Evolutionary conservation across 2,113 vertebrate genomes (phyloP).

Genomic region (Microcebus griseorufus): DNA sequence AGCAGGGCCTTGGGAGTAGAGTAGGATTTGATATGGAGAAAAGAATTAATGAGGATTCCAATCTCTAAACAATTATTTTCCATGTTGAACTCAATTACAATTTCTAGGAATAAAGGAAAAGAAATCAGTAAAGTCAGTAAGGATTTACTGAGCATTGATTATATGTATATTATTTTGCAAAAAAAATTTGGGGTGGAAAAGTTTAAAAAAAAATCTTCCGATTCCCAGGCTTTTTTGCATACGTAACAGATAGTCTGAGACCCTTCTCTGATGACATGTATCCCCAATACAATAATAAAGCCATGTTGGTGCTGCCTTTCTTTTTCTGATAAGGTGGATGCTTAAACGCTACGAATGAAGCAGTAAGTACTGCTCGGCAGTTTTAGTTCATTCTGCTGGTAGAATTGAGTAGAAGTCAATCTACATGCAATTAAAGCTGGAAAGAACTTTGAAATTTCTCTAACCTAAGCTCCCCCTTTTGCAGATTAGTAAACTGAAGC

Average conservation of each 20-base stretch:
- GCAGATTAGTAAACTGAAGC: not conserved
- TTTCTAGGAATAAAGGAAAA: slow-evolving; percentile 14
- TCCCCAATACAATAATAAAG: not conserved
- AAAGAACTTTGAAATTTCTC: not conserved
- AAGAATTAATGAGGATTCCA: not conserved
- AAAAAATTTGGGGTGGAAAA: not conserved
- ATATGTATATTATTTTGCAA: not conserved
- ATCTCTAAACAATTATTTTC: slow-evolving; percentile 31
- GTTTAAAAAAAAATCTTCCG: not conserved
- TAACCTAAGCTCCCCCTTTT: not conserved
- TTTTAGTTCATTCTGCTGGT: not conserved
- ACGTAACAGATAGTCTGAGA: not conserved
- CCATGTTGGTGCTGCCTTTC: not conserved
- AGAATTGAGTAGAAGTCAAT: not conserved
- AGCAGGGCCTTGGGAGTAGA: not conserved
- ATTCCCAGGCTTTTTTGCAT: not conserved
- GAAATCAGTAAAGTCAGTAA: not conserved
- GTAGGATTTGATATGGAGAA: not conserved
- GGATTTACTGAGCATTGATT: not conserved
- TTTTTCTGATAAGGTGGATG: not conserved
- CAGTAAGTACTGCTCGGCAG: rapidly evolving
- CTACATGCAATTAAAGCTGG: not conserved
- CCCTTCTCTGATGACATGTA: not conserved
- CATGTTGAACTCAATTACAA: not conserved
- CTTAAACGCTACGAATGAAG: not conserved